These are phyloP conservation scores for Sorex maritimensis DNA, from an alignment of 2,797 vertebrate genomes.

Conservation along the genomic window DNA sequence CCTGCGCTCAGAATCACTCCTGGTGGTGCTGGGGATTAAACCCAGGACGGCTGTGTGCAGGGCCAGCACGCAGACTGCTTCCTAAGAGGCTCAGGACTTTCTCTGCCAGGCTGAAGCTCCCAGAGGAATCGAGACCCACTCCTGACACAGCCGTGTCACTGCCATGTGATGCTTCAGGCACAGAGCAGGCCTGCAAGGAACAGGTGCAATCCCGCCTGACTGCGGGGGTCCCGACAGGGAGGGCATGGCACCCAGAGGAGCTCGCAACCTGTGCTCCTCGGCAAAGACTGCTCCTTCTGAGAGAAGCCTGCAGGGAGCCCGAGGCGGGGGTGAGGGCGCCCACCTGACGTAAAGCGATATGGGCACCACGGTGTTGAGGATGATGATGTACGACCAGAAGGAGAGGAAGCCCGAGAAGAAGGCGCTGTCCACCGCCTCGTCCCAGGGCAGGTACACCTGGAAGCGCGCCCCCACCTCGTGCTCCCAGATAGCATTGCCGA, in stretches of 20 bases:
- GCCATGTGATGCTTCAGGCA: neutral
- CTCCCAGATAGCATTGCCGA: constrained; percentile 97
- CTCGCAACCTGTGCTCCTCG: too few relatives aligned
- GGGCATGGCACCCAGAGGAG: too few relatives aligned
- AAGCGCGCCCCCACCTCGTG: constrained; percentile 95
- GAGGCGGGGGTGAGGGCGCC: neutral
- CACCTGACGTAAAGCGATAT: constrained; percentile 98
- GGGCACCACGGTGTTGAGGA: constrained; percentile 98
- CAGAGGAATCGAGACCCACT: neutral
- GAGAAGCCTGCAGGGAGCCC: neutral
- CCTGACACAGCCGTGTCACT: neutral
- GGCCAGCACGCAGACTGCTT: too few relatives aligned
- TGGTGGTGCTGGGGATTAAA: too few relatives aligned
- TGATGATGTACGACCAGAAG: constrained; percentile 98
- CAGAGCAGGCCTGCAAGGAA: neutral
- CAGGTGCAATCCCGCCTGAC: too few relatives aligned
- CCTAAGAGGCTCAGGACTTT: neutral
- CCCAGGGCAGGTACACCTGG: constrained; percentile 97
- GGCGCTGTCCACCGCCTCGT: constrained; percentile 95
- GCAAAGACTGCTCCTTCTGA: neutral
- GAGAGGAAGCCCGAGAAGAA: constrained; percentile 96
- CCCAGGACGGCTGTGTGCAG: too few relatives aligned
- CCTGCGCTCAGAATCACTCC: too few relatives aligned
- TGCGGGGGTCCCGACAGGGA: too few relatives aligned
- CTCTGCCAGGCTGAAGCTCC: neutral